Evolutionary conservation across 1,140 invertebrate species (phyloP).

Genomic region (Spodoptera frugiperda): DNA sequence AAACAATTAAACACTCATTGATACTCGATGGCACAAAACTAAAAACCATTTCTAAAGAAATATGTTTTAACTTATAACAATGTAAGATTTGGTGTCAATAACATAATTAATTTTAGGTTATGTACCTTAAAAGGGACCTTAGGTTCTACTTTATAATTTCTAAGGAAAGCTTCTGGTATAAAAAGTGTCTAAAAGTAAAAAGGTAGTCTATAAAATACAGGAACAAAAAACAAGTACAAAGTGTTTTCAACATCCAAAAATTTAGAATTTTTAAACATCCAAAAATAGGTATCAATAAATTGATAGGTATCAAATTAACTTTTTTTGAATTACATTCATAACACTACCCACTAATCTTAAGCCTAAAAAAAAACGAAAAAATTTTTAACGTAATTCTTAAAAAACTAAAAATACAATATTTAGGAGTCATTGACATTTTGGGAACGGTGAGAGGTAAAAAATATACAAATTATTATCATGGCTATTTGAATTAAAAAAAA

Average conservation of each 20-base stretch:
- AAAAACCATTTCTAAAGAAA: constrained; percentile 2
- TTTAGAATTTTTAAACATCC: constrained; percentile 17
- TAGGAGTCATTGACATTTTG: too few species aligned
- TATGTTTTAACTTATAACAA: not conserved
- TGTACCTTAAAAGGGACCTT: too few species aligned
- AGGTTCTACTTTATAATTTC: not conserved
- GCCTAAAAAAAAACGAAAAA: not conserved
- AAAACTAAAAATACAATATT: not conserved
- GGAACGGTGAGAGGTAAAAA: too few species aligned
- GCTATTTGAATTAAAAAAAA: too few species aligned
- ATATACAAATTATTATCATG: too few species aligned
- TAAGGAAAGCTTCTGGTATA: not conserved
- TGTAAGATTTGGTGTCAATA: constrained; percentile 7
- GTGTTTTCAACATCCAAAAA: constrained; percentile 14
- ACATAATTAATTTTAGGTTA: not conserved
- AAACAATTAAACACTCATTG: constrained; percentile 12
- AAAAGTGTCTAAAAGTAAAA: not conserved
- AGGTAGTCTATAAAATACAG: not conserved
- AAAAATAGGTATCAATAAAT: constrained; percentile 2
- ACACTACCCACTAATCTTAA: not conserved
- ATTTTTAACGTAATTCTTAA: not conserved
- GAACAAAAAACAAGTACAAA: constrained; percentile 6
- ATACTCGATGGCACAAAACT: constrained; percentile 16
- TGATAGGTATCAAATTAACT: constrained; percentile 11
- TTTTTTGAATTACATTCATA: constrained; percentile 27